These are phyloP conservation scores for Scarus forsteni DNA, from an alignment of 2,797 vertebrate species.

Conservation along the genomic window DNA sequence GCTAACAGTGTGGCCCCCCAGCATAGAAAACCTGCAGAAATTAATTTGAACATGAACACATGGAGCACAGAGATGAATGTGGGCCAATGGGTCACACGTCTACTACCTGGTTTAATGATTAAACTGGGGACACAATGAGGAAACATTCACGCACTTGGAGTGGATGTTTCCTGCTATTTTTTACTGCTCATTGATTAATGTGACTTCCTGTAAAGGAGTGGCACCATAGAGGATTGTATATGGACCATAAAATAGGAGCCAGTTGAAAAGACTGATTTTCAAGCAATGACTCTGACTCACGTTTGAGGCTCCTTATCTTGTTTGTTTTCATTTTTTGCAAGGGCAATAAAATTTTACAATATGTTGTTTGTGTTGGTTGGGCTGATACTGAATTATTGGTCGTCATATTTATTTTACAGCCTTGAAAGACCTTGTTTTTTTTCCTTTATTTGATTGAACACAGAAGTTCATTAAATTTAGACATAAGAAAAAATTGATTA, in stretches of 20 bases:
- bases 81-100: conserved; percentile 12
- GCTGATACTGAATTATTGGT: neutral
- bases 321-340: conserved; percentile 35
- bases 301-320: neutral
- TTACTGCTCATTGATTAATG: conserved; percentile 6
- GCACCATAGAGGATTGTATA: neutral
- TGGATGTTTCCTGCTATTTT: conserved; percentile 7
- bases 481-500: neutral
- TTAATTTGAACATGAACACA: neutral
- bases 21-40: neutral
- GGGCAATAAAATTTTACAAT: conserved; percentile 63
- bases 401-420: neutral
- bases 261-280: neutral
- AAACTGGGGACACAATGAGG: conserved; percentile 15
- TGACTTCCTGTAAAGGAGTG: neutral
- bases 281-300: neutral
- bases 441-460: conserved; percentile 8
- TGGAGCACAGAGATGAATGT: neutral
- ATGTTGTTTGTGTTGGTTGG: neutral
- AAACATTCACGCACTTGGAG: conserved; percentile 11
- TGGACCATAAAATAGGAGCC: neutral
- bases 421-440: neutral
- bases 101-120: conserved; percentile 21
- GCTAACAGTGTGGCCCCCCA: no score
- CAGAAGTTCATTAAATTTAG: conserved; percentile 45